phyloP scores from a whole-genome alignment of 2,797 vertebrate species.

The Esox lucius region DNA sequence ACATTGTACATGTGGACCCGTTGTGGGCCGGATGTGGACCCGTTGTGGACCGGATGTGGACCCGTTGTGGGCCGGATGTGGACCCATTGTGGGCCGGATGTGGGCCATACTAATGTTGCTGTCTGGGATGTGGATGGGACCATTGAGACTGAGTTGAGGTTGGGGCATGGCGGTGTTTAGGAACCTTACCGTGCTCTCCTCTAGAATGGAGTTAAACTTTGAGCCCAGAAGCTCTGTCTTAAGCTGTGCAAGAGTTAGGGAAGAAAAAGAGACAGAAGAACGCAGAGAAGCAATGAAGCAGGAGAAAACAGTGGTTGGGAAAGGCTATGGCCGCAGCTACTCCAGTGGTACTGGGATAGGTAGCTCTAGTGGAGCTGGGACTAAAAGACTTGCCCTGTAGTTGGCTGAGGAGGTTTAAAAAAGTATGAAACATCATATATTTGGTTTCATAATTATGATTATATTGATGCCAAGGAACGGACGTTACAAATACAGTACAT shows the following conservation, averaged over 20 bases:
- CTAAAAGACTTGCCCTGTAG: neutral
- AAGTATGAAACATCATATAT: too few relatives aligned
- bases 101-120: neutral
- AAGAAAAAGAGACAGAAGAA: slow-evolving; percentile 79
- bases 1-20: neutral
- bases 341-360: slow-evolving; percentile 53
- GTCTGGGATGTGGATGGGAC: slow-evolving; percentile 53
- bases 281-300: slow-evolving; percentile 81
- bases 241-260: slow-evolving; percentile 83
- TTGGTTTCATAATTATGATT: too few relatives aligned
- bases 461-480: slow-evolving; percentile 35
- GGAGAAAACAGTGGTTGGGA: slow-evolving; percentile 72
- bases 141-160: slow-evolving; percentile 56
- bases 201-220: slow-evolving; percentile 89
- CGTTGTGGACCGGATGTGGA: neutral
- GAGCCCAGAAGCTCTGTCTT: slow-evolving; percentile 88
- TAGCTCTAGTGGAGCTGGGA: slow-evolving; percentile 22
- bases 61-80: slow-evolving; percentile 39
- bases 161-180: slow-evolving; percentile 46
- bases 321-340: slow-evolving; percentile 62
- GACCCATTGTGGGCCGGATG: slow-evolving; percentile 1
- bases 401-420: neutral
- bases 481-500: slow-evolving; percentile 26
- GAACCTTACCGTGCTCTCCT: slow-evolving; percentile 85
- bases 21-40: slow-evolving; percentile 45